phyloP scores from a whole-genome alignment of 2,888 invertebrate species.

The Conops quadrifasciatus region DNA sequence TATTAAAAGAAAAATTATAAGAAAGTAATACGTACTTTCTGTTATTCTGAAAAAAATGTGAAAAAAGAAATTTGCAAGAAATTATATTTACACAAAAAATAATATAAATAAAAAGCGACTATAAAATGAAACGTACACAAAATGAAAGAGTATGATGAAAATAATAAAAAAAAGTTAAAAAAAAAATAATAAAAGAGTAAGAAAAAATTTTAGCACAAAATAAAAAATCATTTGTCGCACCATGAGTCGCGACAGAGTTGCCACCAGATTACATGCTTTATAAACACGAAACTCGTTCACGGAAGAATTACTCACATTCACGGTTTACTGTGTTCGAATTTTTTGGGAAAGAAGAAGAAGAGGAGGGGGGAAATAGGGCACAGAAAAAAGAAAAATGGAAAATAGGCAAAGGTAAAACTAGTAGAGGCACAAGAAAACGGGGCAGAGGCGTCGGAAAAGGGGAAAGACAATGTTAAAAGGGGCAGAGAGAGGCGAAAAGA shows the following conservation, averaged over 20 bases:
- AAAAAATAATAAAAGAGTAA: not conserved
- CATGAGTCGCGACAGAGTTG: slow-evolving; percentile 56
- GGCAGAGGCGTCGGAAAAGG: too few species aligned
- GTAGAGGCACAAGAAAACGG: too few species aligned
- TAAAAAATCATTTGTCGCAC: slow-evolving; percentile 53
- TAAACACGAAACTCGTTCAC: slow-evolving; percentile 30
- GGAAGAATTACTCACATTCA: slow-evolving; percentile 12
- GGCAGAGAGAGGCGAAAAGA: too few species aligned
- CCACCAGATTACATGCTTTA: slow-evolving; percentile 50
- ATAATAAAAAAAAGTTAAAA: too few species aligned
- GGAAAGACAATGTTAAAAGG: too few species aligned
- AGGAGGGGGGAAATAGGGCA: not conserved
- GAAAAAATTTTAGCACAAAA: slow-evolving; percentile 7
- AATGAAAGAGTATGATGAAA: not conserved
- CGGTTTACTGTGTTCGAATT: slow-evolving; percentile 9
- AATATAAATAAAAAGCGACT: too few species aligned
- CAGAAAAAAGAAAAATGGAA: not conserved
- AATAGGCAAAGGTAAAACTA: too few species aligned
- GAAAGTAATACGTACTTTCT: too few species aligned
- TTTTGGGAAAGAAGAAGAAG: not conserved
- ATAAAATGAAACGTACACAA: not conserved
- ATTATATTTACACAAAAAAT: too few species aligned
- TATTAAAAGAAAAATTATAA: too few species aligned
- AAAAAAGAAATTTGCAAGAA: too few species aligned
- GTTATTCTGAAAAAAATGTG: too few species aligned